Evolutionary conservation across 2,113 vertebrate species (phyloP), one percentile per base, ranked within the genome.

Genomic region (Aegotheles bennettii): DNA sequence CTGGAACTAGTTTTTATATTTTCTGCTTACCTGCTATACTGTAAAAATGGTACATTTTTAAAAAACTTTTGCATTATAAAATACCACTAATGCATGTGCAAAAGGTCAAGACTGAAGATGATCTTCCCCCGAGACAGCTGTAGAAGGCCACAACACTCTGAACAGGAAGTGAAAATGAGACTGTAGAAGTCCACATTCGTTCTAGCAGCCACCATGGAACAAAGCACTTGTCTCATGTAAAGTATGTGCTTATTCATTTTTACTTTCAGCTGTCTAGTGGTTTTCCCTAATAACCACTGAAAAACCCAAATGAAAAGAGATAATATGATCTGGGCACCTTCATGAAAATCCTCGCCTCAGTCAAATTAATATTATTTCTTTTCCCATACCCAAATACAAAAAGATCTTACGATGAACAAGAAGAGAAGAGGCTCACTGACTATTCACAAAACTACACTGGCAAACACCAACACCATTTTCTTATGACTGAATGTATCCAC

Each of bases 261-360:
- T 53, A 24, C 50, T 78, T 84, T 56, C 56, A 29, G 33, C 23
- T 16, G 26, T 17, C 25, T 50, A 79, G 47, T 31, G 74, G 28
- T 75, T 86, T 80, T 64, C 24, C 61, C 19, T 80, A 64, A 48
- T 13, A 87, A 43, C 4, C 10, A 40, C 36, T 54, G 7, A 26
- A 69, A 54, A 88, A 65, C 9, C 40, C 33, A 68, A 65, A 83
- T 2, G 18, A 48, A 54, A 87, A 61, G n/a, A 76, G 19, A 25
- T 2, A 53, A 42, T 20, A 47, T 1, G 1, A 60, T 20, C 36
- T 0, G 2, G 13, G 7, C 33, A 64, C 5, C 40, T 60, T 40
- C 35, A 60, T 18, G 29, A 77, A 69, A 73, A 88, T 15, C 14
- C 24, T 21, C 75, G 54, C 31, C 15, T 20, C 3, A 69, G 29